phyloP scores from a whole-genome alignment of 2,797 vertebrate genomes.

The Pangasius krempfi region DNA sequence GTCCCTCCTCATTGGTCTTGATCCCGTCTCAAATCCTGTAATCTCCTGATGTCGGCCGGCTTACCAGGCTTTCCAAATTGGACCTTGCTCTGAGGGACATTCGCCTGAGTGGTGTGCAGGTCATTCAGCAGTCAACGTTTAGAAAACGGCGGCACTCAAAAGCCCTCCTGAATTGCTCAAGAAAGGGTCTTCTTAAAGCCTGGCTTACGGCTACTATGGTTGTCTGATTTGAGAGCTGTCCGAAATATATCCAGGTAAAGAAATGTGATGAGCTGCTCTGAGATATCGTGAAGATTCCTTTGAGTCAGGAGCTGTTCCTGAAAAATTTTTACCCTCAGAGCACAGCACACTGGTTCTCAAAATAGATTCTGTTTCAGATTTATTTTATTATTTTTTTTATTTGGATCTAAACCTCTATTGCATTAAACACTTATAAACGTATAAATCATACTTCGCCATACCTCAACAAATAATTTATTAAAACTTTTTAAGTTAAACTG shows the following conservation, averaged over 20 bases:
- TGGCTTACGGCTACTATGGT: constrained; percentile 10
- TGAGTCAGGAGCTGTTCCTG: not conserved
- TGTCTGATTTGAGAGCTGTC: constrained; percentile 29
- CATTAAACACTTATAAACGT: not conserved
- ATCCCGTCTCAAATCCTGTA: constrained; percentile 62
- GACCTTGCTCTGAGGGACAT: constrained; percentile 51
- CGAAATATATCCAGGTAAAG: constrained; percentile 8
- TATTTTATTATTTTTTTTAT: not conserved
- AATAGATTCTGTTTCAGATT: not conserved
- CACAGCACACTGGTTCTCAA: not conserved
- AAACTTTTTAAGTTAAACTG: not conserved
- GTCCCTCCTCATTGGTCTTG: constrained; percentile 58
- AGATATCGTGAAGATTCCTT: constrained; percentile 13
- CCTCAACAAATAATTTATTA: not conserved
- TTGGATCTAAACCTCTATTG: too few species aligned
- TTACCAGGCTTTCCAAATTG: constrained; percentile 57
- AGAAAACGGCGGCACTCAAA: constrained; percentile 32
- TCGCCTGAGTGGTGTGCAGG: constrained; percentile 45
- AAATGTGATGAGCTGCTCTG: constrained; percentile 15
- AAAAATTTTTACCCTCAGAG: not conserved
- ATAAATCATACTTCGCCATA: not conserved
- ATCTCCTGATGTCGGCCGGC: constrained; percentile 59
- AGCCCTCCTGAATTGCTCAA: constrained; percentile 15
- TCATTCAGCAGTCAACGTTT: constrained; percentile 22
- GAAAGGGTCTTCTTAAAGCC: constrained; percentile 13